These are phyloP conservation scores for Drosophila nikananu DNA, from an alignment of 1,140 invertebrate genomes.

Conservation along the genomic window DNA sequence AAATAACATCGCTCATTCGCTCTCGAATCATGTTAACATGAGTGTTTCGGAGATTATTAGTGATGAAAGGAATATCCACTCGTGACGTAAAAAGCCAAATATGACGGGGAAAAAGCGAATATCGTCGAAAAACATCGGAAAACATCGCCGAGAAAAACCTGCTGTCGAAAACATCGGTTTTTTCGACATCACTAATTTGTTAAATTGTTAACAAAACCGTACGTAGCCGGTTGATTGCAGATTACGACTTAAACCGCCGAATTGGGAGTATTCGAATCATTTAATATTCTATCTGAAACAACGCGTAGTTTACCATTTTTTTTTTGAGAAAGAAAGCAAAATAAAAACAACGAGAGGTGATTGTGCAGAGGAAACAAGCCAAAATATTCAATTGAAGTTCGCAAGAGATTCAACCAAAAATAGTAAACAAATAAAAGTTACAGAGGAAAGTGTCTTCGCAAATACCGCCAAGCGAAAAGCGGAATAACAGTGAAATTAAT, in stretches of 20 bases:
- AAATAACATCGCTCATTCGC: no score
- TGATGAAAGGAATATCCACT: no score
- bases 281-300: conserved; percentile 5
- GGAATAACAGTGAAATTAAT: conserved; percentile 69
- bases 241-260: conserved; percentile 6
- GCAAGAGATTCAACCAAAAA: conserved; percentile 6
- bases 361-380: conserved; percentile 18
- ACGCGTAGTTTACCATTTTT: conserved; percentile 5
- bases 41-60: no score
- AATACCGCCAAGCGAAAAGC: conserved; percentile 50
- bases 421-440: conserved; percentile 19
- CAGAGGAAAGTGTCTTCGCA: conserved; percentile 30
- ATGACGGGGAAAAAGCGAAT: no score
- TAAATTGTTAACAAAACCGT: conserved; percentile 58
- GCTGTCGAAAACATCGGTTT: no score
- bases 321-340: conserved; percentile 23
- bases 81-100: no score
- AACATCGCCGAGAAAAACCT: no score
- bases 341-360: conserved; percentile 15
- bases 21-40: no score
- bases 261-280: neutral
- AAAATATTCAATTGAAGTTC: neutral
- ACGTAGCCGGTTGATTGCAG: conserved; percentile 29
- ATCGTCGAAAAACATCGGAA: no score
- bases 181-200: no score